Evolutionary conservation across 2,797 vertebrate genomes (phyloP), one percentile per base, ranked within the genome.

Genomic region (Agapornis canus): DNA sequence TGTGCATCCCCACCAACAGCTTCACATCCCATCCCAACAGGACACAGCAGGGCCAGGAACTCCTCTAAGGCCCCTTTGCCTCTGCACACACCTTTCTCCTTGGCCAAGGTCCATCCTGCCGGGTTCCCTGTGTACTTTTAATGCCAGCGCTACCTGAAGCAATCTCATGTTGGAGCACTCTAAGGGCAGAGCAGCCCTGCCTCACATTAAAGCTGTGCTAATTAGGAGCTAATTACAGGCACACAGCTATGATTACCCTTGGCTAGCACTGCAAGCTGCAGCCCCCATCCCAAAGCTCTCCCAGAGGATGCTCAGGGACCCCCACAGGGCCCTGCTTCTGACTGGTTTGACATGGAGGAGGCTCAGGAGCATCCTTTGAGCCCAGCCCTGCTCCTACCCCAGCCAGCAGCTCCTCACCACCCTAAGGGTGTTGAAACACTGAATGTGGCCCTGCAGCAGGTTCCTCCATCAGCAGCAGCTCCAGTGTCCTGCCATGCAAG

Each of bases 221-320:
- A 94, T 95, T 71, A 94, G 93, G 71, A 81, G 48, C 68, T 95
- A 95, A 96, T 95, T 82, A 78, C 2, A 1, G 52, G 60, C 70
- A 54, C 48, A 39, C 57, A 54, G 47, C 39, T 75, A 84, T 42
- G 82, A 65, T 79, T 86, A 77, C 75, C 85, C 75, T 82, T 37
- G 37, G 88, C 80, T 40, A 42, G 54, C 47, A 25, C 79, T 40
- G 59, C 32, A 52, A 43, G 59, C 85, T 80, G 68, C 78, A 65
- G 49, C 20, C 42, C 13, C 19, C 31, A 11, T 47, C 18, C 65
- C 79, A 4, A 35, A 21, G 5, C 37, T 7, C 3, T 29, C 39
- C 51, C 4, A 0, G 18, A 14, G 22, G 27, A n/a, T 29, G 35
- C 22, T 13, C 1, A 0, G 45, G 31, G 35, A 66, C 2, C 11